Evolutionary conservation across 2,113 vertebrate genomes (phyloP).

Genomic region (Apodemus speciosus): DNA sequence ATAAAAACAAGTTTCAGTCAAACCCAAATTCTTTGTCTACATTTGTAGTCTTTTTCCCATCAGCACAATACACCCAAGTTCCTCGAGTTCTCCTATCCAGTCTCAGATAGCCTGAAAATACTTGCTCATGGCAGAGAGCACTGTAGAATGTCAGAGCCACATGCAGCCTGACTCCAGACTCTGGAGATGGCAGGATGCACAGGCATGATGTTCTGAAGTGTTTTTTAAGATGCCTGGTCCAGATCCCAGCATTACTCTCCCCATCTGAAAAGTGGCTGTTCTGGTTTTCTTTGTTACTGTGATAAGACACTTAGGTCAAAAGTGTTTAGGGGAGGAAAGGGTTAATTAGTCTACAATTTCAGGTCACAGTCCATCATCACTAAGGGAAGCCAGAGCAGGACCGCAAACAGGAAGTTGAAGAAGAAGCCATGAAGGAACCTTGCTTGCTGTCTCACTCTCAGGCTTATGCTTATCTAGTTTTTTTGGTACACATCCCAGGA

Average conservation of each 20-base stretch:
- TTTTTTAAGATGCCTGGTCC: background rate
- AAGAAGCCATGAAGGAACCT: background rate
- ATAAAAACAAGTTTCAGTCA: constrained; percentile 17
- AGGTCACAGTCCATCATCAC: background rate
- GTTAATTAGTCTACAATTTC: background rate
- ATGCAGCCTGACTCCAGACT: background rate
- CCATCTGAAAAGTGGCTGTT: background rate
- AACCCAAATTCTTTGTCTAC: constrained; percentile 26
- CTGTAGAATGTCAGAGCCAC: background rate
- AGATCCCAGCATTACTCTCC: background rate
- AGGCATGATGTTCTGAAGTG: background rate
- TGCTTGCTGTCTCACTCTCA: background rate
- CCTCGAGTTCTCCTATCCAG: background rate
- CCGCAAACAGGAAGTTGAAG: background rate
- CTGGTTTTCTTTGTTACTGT: background rate
- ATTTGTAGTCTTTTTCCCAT: background rate
- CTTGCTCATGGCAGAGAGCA: background rate
- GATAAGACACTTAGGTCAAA: background rate
- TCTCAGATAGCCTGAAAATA: background rate
- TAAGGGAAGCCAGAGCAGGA: background rate
- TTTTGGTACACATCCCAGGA: background rate
- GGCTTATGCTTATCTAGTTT: background rate
- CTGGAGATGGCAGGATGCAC: too few relatives aligned
- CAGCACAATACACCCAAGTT: background rate
- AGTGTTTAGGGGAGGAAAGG: background rate